Conservation (phyloP, 2,113 vertebrate species). For the Pollachius pollachius region DNA sequence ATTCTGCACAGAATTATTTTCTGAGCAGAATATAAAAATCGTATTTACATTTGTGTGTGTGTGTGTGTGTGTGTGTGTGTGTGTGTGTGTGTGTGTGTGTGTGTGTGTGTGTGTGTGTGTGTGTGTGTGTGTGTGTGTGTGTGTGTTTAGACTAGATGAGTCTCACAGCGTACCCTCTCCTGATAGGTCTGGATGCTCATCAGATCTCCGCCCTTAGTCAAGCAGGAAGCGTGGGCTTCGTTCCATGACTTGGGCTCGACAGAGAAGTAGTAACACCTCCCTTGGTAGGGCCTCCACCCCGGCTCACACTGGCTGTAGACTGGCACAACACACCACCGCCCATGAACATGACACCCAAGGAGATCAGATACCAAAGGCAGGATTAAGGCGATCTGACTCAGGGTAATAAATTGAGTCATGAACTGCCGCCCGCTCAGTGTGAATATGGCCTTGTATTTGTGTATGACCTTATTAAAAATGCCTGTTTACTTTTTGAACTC, state of each 20-base stretch:
- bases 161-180: slow-evolving; percentile 60
- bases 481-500: too few species aligned
- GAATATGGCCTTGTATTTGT: too few species aligned
- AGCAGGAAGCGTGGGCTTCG: slow-evolving; percentile 59
- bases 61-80: not conserved
- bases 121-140: not conserved
- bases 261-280: slow-evolving; percentile 74
- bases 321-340: slow-evolving; percentile 25
- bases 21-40: too few species aligned
- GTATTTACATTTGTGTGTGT: too few species aligned
- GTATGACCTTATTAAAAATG: too few species aligned
- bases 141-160: too few species aligned
- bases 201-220: slow-evolving; percentile 49
- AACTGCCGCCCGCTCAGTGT: too few species aligned
- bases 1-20: too few species aligned
- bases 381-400: too few species aligned
- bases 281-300: slow-evolving; percentile 69
- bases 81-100: not conserved
- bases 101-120: slow-evolving; percentile 1
- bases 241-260: slow-evolving; percentile 57
- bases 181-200: slow-evolving; percentile 70
- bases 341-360: too few species aligned
- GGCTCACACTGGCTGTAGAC: slow-evolving; percentile 57
- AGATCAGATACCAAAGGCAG: too few species aligned
- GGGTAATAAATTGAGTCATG: too few species aligned